These are phyloP conservation scores for Selene dorsalis DNA, from an alignment of 2,797 vertebrate genomes.

Conservation along the genomic window DNA sequence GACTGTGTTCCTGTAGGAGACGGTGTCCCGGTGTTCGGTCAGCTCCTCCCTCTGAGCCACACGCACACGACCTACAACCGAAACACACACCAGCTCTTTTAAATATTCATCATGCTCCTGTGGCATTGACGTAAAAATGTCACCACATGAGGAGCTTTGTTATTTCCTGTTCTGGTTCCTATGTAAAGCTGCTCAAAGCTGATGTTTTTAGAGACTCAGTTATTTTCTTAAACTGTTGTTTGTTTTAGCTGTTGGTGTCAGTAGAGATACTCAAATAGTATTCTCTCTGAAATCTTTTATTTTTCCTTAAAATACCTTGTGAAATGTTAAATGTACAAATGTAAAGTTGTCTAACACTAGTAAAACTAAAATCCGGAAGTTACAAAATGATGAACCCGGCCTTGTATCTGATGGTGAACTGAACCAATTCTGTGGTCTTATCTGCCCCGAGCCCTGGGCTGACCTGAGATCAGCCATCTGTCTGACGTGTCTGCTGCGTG, in stretches of 20 bases:
- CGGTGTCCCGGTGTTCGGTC: slow-evolving; percentile 13
- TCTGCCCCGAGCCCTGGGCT: no score
- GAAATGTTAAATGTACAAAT: background rate
- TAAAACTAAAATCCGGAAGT: background rate
- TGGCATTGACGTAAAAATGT: slow-evolving; percentile 11
- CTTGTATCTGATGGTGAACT: background rate
- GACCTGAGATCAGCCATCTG: no score
- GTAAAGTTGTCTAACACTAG: background rate
- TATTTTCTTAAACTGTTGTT: background rate
- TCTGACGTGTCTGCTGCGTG: slow-evolving; percentile 13
- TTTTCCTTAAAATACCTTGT: background rate
- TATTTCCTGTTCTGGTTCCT: background rate
- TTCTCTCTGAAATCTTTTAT: background rate
- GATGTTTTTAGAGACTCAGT: background rate
- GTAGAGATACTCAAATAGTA: no score
- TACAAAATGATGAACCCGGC: background rate
- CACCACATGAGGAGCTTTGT: background rate
- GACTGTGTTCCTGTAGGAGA: slow-evolving; percentile 28
- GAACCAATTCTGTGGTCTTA: no score
- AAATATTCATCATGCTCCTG: slow-evolving; percentile 7
- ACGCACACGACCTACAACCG: slow-evolving; percentile 9
- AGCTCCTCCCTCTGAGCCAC: slow-evolving; percentile 23
- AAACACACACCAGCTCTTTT: background rate
- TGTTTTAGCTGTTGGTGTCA: background rate
- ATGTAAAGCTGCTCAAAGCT: no score